Percentiles rank a stretch among this genome's conserved stretches.
These are phyloP conservation scores for Echinarachnius parma DNA, from an alignment of 53 echinoderm and acorn worm species.

Conservation along the genomic window DNA sequence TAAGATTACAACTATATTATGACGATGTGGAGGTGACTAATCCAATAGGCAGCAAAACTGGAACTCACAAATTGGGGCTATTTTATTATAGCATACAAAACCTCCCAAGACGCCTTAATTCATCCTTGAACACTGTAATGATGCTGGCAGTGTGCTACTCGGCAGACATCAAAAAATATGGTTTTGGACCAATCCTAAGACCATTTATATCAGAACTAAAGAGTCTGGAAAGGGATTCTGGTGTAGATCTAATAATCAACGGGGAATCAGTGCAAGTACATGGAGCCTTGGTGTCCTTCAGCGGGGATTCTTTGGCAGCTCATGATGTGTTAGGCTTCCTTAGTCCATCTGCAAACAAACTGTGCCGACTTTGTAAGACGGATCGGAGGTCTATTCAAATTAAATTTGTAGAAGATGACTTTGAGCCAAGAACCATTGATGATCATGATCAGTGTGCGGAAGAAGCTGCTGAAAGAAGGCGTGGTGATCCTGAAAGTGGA, in stretches of 20 bases:
- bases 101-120: conserved; percentile 44
- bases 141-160: conserved; percentile 43
- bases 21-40: conserved; percentile 49
- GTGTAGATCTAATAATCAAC: conserved; percentile 20
- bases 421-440: conserved; percentile 54
- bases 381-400: conserved; percentile 32
- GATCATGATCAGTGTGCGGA: conserved; percentile 47
- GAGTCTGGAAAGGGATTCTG: conserved; percentile 50
- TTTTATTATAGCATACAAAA: conserved; percentile 52
- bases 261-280: conserved; percentile 13
- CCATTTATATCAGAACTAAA: conserved; percentile 56
- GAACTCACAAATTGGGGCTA: conserved; percentile 28
- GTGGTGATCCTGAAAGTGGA: conserved; percentile 51
- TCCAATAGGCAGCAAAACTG: conserved; percentile 34
- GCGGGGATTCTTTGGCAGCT: conserved; percentile 57
- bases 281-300: conserved; percentile 44
- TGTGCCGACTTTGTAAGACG: conserved; percentile 59
- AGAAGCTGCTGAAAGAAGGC: conserved; percentile 7
- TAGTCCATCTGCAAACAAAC: conserved; percentile 61
- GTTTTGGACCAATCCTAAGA: conserved; percentile 48
- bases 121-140: conserved; percentile 42
- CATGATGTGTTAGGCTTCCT: conserved; percentile 64
- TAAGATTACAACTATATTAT: conserved; percentile 45
- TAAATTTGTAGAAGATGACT: conserved; percentile 56
- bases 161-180: conserved; percentile 51